Base-by-base conservation (phyloP, 2,888 invertebrate species). In the Andrena dorsata region DNA sequence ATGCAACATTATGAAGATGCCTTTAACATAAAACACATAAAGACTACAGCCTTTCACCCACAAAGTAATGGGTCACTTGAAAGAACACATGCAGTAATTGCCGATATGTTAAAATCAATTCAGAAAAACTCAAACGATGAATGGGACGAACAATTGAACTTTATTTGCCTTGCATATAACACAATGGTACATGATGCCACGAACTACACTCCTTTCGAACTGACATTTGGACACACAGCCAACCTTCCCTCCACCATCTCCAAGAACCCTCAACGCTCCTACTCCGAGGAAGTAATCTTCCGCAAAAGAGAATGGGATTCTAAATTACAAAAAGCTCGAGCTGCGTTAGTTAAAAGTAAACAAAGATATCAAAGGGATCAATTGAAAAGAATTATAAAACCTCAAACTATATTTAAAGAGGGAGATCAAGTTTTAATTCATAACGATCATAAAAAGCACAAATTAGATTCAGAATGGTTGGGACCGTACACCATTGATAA, bases 111-210 rank as follows among this genome's bases (percentile, higher is more conserved):
- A 23, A 35, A 41, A 49, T 49, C 65, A 65, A 26, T 49, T 23
- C 65, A 65, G 26, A 47, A 23, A 26, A 13, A 65, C 16, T 13
- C 47, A 26, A 28, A 49, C 10, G 23, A n/a, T 26, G 26, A 56
- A 56, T 56, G 56, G 56, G 58, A 60, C 28, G 58, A 60, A 60
- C 10, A 28, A 16, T 28, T 60, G 16, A 28, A 49, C 13, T 28
- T 51, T 28, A n/a, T 49, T 66, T 66, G 66, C n/a, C 16, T 66
- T 16, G 66, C 51, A 16, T 66, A 66, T 28, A 66, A 41, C 16
- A 60, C 58, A 28, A 28, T 16, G 16, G 28, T 60, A 60, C 58
- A 26, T 16, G 58, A 60, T 16, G 16, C 28, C 4, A 60, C n/a
- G 10, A 28, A 28, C 10, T 28, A 26, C 7, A 28, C 58, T 26